Evolutionary conservation across 2,113 vertebrate genomes (phyloP).

Genomic region (Thalassarche chlororhynchos): DNA sequence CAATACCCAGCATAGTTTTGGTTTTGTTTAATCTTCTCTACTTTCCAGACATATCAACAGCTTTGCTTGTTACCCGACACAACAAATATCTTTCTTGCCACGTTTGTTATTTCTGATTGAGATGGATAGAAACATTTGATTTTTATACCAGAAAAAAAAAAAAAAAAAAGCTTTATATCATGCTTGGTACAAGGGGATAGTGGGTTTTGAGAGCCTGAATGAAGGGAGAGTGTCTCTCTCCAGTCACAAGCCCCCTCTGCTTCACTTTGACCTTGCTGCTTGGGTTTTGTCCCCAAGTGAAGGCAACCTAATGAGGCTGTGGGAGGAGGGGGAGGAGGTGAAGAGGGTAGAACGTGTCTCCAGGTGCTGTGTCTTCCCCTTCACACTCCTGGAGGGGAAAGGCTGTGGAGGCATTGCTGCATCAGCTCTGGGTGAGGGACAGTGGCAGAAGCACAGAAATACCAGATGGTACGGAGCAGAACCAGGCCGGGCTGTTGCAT

Average conservation of each 20-base stretch:
- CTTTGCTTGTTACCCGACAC: neutral
- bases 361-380: neutral
- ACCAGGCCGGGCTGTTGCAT: neutral
- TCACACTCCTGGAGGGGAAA: neutral
- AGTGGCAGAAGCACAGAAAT: neutral
- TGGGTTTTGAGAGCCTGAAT: neutral
- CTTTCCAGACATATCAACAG: neutral
- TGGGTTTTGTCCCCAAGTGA: neutral
- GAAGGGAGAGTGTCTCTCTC: neutral
- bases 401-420: neutral
- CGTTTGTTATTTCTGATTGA: neutral
- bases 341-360: neutral
- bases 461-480: neutral
- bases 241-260: neutral
- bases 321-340: neutral
- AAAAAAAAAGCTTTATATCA: neutral
- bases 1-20: neutral
- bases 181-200: neutral
- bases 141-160: neutral
- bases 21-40: neutral
- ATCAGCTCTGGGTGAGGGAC: neutral
- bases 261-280: neutral
- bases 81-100: neutral
- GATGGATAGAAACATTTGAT: neutral
- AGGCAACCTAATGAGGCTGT: fast-evolving